Evolutionary conservation across 2,888 invertebrate species (phyloP), one percentile per base, ranked within the genome.

Genomic region (Brenthis daphne): DNA sequence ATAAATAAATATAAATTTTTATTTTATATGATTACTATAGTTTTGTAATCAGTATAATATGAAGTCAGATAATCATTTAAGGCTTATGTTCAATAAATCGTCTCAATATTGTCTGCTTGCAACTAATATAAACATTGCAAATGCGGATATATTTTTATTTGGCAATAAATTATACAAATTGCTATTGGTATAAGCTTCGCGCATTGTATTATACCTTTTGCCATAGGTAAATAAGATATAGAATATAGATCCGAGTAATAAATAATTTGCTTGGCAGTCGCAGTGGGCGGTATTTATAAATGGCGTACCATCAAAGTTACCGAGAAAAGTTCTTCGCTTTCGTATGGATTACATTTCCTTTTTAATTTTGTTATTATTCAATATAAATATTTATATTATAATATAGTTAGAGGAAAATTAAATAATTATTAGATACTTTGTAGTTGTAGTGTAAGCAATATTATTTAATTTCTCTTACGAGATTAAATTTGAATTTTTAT

Each of bases 101-200:
- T 37, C 6, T 8, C 37, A 8, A 37, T 37, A 37, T 37, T 37
- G 8, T 37, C 37, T 37, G 6, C 37, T 47, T 71, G 61, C 66
- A 33, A 68, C 60, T 71, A 57, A 68, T 64, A 67, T 54, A 20
- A 54, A 57, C 69, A 70, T 72, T 69, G 67, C 72, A 69, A 74
- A 73, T 69, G 74, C 73, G 67, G 67, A 76, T 76, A 74, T 69
- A 70, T 73, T 75, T 69, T 72, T 73, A 61, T 72, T 70, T 71
- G 63, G 71, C 64, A 55, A 76, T 77, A 75, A 75, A 76, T 77
- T 72, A 72, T 65, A 69, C 43, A 70, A 71, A 73, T 71, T 73
- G 70, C 73, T 66, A 69, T 72, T 64, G 71, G 64, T 71, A 73
- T 68, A 71, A 71, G 68, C 67, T 72, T 68, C 58, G 63, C 57